phyloP scores from a whole-genome alignment of 2,113 vertebrate genomes.

The Chroicocephalus ridibundus region DNA sequence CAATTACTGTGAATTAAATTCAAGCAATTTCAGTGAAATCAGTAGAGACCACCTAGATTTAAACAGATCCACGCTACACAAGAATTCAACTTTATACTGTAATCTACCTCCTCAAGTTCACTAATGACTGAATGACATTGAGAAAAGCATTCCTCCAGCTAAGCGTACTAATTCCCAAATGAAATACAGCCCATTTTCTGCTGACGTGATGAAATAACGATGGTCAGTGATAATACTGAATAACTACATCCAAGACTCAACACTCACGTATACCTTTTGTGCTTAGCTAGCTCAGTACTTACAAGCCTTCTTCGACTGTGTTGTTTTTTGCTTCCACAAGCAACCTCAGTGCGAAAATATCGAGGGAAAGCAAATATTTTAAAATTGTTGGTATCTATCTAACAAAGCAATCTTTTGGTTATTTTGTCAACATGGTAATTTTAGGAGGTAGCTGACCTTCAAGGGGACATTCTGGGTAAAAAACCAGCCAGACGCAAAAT shows the following conservation, averaged over 20 bases:
- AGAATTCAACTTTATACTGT: neutral
- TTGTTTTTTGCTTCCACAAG: conserved; percentile 3
- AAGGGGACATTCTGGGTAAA: neutral
- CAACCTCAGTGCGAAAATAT: conserved; percentile 15
- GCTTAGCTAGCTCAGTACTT: neutral
- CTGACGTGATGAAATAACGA: neutral
- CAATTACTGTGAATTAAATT: neutral
- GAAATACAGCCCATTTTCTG: neutral
- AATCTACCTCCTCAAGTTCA: neutral
- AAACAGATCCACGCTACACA: neutral
- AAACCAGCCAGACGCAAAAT: neutral
- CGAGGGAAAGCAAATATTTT: neutral
- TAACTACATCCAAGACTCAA: neutral
- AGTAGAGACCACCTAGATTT: neutral
- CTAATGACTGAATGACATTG: neutral
- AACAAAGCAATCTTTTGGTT: neutral
- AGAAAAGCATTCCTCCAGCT: neutral
- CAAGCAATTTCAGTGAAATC: neutral
- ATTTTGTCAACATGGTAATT: neutral
- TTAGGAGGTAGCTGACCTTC: neutral
- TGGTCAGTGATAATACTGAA: neutral
- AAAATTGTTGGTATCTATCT: neutral
- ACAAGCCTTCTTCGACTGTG: neutral
- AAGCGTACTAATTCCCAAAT: neutral
- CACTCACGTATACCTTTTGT: neutral